Base-by-base conservation (phyloP, 2,888 invertebrate genomes). In the Heliconius cydno region DNA sequence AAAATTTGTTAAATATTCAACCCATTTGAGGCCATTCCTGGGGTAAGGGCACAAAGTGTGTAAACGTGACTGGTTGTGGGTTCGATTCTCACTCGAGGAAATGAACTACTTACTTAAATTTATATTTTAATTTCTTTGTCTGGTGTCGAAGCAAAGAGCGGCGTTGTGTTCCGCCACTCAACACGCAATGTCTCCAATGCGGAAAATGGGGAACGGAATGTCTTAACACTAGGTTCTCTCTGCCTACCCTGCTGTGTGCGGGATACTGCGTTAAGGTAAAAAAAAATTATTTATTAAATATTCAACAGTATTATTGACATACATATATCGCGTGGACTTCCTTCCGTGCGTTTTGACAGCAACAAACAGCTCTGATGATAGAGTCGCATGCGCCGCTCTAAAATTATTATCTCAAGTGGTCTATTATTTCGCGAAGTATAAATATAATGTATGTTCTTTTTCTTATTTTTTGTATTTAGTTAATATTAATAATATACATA, bases 321-420 rank as follows among this genome's bases (percentile, higher is more conserved):
- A 88, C 75, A 89, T 89, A 30, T 91, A 90, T 78, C 92, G 94
- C 0, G 80, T 85, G 0, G 90, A 89, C 0, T 95, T 92, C 83
- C 86, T 95, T 2, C 86, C 88, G 22, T 85, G 87, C 19, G 93
- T 92, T 0, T 82, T 94, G 7, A 77, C 86, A 0, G 86, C 91
- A 0, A 85, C 89, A 1, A 87, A 87, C 76, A 91, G 91, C 63
- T 67, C 78, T 0, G 91, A 94, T 34, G 91, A 91, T 63, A 86
- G 86, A 38, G 92, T 93, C 13, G 91, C 93, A 0, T 92, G 93
- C 82, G 89, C 90, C 41, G 92, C 94, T 0, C 82, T 94, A 1
- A 90, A 92, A 52, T 83, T 95, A 10, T 91, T 94, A 1, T 90
- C 91, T 0, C 90, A 90, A 77, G 83, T 92, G 0, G 90, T 94